Base-by-base conservation (phyloP, 2,888 invertebrate genomes). In the Galerucella pusilla region DNA sequence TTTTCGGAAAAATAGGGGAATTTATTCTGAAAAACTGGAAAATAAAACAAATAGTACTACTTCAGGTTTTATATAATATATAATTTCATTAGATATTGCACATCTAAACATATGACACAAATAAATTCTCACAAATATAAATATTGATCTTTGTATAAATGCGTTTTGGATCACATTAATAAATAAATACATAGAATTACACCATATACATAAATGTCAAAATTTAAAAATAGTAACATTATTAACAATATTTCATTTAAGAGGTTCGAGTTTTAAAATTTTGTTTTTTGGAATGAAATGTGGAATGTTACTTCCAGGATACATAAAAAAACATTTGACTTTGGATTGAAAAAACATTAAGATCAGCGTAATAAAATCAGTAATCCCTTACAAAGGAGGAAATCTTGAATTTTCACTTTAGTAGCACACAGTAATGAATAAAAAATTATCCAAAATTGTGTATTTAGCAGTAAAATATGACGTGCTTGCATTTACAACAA, bases 101-200 rank as follows among this genome's bases (percentile, higher is more conserved):
- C 63, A 61, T 52, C 7, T 70, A 46, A 49, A 54, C 46, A 59
- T 69, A 69, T 69, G 69, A 69, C 69, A 69, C 69, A 59, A 49
- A 60, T 25, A 59, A 68, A 54, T 20, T 52, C n/a, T 52, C 16
- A 10, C 20, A 57, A 9, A 67, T 54, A 49, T 69, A 69, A 42
- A 63, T 63, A 16, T 63, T 63, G 16, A 68, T 59, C 68, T 68
- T 70, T 70, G 52, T 63, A 70, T 63, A 70, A 70, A 63, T 52
- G 63, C 70, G 54, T 61, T 20, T 20, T 64, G 28, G 20, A 35
- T 61, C 25, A 57, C 35, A 63, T 63, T 52, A 70, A 70, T 70
- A 63, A 70, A 70, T 70, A 70, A 70, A 70, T 70, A 70, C 52
- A 52, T 64, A 70, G 49, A 70, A 70, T 10, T 70, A 63, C 42